These are phyloP conservation scores for Poecilia velifera DNA, from an alignment of 2,797 vertebrate species.

Conservation along the genomic window DNA sequence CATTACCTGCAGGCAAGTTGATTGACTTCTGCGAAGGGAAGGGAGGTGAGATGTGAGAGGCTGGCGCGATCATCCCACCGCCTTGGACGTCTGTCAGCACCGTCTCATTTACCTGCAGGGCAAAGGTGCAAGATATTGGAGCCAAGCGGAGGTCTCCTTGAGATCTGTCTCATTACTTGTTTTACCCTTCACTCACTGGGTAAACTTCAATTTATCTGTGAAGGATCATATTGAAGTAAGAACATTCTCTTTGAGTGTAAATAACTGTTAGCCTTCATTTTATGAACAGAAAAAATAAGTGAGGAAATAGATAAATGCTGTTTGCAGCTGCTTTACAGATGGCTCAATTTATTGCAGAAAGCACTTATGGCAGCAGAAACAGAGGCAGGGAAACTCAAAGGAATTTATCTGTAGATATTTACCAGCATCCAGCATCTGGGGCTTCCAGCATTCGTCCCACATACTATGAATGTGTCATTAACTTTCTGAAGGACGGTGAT, in stretches of 20 bases:
- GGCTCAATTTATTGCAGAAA: slow-evolving; percentile 13
- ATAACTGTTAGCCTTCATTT: slow-evolving; percentile 16
- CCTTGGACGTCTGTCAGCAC: slow-evolving; percentile 74
- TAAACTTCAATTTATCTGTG: slow-evolving; percentile 1
- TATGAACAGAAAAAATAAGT: slow-evolving; percentile 15
- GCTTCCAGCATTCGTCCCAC: slow-evolving; percentile 83
- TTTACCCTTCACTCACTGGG: neutral
- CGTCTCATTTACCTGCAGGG: slow-evolving; percentile 78
- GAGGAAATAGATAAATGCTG: slow-evolving; percentile 29
- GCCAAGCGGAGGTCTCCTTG: neutral
- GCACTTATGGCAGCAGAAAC: slow-evolving; percentile 12
- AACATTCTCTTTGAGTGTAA: slow-evolving; percentile 22
- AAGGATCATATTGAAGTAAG: slow-evolving; percentile 15
- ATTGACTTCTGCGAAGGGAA: slow-evolving; percentile 81
- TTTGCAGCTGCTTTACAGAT: slow-evolving; percentile 21
- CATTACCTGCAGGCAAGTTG: slow-evolving; percentile 80
- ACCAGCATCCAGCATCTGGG: slow-evolving; percentile 87
- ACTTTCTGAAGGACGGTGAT: slow-evolving; percentile 86
- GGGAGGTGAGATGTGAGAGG: slow-evolving; percentile 79
- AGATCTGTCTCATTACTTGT: neutral
- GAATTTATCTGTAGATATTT: slow-evolving; percentile 51
- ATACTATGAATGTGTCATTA: slow-evolving; percentile 81
- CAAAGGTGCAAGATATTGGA: slow-evolving; percentile 26
- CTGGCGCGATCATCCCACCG: slow-evolving; percentile 56
- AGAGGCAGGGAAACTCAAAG: neutral